Percentiles rank a stretch among this genome's conserved stretches.
phyloP scores from a whole-genome alignment of 1,140 invertebrate species.

The Drosophila grimshawi region DNA sequence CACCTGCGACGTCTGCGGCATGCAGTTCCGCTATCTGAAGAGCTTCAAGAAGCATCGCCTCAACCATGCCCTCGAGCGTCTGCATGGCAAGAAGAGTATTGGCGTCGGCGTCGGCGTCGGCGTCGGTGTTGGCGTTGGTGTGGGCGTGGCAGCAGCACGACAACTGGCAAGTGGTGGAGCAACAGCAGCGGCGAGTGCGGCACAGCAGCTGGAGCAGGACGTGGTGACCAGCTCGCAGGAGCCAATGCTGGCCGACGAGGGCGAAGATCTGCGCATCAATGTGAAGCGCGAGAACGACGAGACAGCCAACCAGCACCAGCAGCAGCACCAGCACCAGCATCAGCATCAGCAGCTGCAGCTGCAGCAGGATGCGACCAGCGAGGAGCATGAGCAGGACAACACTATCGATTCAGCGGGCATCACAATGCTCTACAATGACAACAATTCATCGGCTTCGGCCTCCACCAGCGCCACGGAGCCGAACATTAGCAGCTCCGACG shows the following conservation, averaged over 20 bases:
- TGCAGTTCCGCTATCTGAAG: slow-evolving; percentile 95
- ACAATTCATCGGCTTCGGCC: slow-evolving; percentile 70
- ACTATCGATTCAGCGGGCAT: slow-evolving; percentile 87
- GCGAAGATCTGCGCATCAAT: slow-evolving; percentile 77
- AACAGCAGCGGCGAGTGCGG: neutral
- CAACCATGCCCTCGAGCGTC: slow-evolving; percentile 92
- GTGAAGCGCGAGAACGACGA: slow-evolving; percentile 69
- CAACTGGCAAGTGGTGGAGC: slow-evolving; percentile 8
- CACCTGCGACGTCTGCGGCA: slow-evolving; percentile 94
- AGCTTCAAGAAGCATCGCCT: slow-evolving; percentile 95
- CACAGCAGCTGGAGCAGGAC: slow-evolving; percentile 84
- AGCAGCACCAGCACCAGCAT: neutral
- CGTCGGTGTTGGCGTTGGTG: slow-evolving; percentile 10
- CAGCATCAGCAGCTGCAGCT: neutral
- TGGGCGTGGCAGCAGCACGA: slow-evolving; percentile 18
- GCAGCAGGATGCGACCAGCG: slow-evolving; percentile 40
- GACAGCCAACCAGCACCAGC: neutral
- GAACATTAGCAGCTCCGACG: slow-evolving; percentile 81
- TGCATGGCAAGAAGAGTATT: slow-evolving; percentile 87
- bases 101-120: slow-evolving; percentile 42
- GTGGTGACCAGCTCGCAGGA: slow-evolving; percentile 91
- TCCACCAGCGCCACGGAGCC: slow-evolving; percentile 76
- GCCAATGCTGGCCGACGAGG: slow-evolving; percentile 85
- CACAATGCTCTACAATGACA: slow-evolving; percentile 69
- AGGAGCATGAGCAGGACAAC: slow-evolving; percentile 88